Evolutionary conservation across 2,113 vertebrate genomes (phyloP).

Genomic region (Acanthisitta chloris): DNA sequence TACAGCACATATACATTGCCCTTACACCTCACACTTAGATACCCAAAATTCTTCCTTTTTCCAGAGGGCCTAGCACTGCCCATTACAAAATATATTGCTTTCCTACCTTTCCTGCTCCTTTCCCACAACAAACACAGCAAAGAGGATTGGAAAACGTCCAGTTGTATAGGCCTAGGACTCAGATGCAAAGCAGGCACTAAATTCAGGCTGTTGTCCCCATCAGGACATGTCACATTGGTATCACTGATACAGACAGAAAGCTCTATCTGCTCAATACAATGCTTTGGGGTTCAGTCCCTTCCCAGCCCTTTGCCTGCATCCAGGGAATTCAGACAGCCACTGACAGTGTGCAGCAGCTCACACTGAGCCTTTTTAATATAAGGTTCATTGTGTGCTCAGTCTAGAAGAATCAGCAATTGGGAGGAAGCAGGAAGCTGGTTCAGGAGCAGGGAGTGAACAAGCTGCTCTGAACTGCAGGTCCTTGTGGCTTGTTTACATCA

Average conservation of each 20-base stretch:
- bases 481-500: not conserved
- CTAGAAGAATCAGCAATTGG: rapidly evolving
- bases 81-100: not conserved
- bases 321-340: not conserved
- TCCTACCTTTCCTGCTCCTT: not conserved
- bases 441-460: not conserved
- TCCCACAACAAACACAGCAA: not conserved
- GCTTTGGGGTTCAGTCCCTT: not conserved
- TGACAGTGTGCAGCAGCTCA: not conserved
- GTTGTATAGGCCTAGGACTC: not conserved
- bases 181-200: not conserved
- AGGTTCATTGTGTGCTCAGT: not conserved
- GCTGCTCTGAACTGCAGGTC: not conserved
- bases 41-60: not conserved
- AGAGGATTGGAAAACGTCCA: not conserved
- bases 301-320: not conserved
- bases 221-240: not conserved
- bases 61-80: not conserved
- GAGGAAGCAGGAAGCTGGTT: not conserved
- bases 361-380: not conserved
- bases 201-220: not conserved
- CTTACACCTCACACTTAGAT: not conserved
- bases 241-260: not conserved
- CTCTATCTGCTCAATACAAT: not conserved
- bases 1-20: not conserved